Percentiles rank a stretch among this genome's conserved stretches.
These are phyloP conservation scores for Colinus virginianus DNA, from an alignment of 2,113 vertebrate genomes.

Conservation along the genomic window DNA sequence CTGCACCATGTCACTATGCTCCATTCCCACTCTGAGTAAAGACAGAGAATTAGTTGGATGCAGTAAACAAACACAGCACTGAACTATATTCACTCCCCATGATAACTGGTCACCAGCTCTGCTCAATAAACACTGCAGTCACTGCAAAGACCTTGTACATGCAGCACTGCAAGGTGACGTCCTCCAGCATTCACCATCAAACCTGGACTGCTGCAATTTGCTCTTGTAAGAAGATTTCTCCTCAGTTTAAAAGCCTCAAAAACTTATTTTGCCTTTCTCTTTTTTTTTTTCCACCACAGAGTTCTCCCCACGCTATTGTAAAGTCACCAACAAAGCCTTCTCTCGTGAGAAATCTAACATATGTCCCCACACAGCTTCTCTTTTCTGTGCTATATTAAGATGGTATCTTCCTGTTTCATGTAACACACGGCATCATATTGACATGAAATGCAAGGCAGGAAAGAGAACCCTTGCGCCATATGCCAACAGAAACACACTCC, in stretches of 20 bases:
- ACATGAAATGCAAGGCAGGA: neutral
- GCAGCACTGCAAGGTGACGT: neutral
- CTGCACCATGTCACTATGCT: neutral
- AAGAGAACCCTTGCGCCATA: neutral
- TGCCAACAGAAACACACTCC: neutral
- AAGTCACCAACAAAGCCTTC: neutral
- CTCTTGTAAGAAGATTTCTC: neutral
- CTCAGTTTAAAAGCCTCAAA: neutral
- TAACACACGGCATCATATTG: neutral
- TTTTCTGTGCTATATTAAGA: neutral
- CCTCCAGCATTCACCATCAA: neutral
- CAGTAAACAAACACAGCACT: neutral
- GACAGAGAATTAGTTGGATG: neutral
- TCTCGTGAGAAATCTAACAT: neutral
- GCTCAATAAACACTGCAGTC: neutral
- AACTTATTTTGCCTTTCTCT: neutral
- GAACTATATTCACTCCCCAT: neutral
- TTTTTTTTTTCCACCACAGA: neutral
- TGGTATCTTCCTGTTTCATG: neutral
- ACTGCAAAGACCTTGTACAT: neutral
- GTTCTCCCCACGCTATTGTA: neutral
- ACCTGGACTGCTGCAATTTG: neutral
- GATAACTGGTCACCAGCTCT: neutral
- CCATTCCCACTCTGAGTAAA: neutral
- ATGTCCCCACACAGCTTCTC: neutral